A percentile compares a stretch with the other conserved stretches of the same genome.
phyloP scores from a whole-genome alignment of 2,888 invertebrate species.

The Choristoneura rosaceana region DNA sequence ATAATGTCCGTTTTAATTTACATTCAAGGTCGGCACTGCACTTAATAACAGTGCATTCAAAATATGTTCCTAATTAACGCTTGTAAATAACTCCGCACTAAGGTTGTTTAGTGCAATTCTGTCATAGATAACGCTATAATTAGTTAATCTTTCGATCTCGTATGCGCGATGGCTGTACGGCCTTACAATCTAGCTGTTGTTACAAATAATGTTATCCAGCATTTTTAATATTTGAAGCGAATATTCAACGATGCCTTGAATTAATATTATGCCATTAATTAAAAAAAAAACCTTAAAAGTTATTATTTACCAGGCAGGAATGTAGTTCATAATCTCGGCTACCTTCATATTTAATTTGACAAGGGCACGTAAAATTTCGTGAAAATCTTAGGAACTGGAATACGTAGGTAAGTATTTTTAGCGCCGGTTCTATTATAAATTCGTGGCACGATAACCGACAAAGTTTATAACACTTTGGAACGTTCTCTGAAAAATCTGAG shows the following conservation, averaged over 20 bases:
- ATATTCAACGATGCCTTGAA: neutral
- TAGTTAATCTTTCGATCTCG: constrained; percentile 36
- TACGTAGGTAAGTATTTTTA: constrained; percentile 8
- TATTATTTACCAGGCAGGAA: neutral
- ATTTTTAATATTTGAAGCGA: constrained; percentile 10
- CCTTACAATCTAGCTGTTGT: constrained; percentile 26
- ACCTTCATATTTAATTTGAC: constrained; percentile 29
- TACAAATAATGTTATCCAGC: constrained; percentile 12
- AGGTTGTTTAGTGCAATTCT: constrained; percentile 39
- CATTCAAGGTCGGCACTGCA: constrained; percentile 21
- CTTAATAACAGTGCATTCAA: constrained; percentile 26
- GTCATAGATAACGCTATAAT: constrained; percentile 38
- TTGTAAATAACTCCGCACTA: constrained; percentile 34
- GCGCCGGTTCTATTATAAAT: constrained; percentile 17
- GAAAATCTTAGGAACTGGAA: constrained; percentile 18
- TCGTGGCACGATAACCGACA: constrained; percentile 28
- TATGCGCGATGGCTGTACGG: constrained; percentile 14
- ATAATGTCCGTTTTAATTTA: constrained; percentile 4
- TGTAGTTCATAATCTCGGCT: constrained; percentile 23
- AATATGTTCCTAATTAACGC: constrained; percentile 24
- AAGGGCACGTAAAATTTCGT: constrained; percentile 15
- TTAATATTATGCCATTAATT: neutral
- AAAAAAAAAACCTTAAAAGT: neutral
- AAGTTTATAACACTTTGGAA: constrained; percentile 28
- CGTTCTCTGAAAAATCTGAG: constrained; percentile 33